Evolutionary conservation across 2,888 invertebrate genomes (phyloP), one percentile per base, ranked within the genome.

Genomic region (Andrena marginata): DNA sequence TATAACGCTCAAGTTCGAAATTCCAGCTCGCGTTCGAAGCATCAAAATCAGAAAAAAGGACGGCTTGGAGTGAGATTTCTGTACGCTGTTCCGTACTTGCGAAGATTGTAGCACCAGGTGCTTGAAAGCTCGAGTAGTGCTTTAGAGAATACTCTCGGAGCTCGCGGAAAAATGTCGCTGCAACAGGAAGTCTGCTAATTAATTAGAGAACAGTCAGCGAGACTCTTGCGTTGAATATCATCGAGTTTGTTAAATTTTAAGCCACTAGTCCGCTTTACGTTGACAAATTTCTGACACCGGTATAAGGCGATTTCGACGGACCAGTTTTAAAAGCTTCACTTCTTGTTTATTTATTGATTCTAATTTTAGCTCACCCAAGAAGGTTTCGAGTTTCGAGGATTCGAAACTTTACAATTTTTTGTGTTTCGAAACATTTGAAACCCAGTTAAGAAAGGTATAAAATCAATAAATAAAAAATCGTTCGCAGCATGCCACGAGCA

Each of bases 121-220:
- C 74, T 77, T 71, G 62, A 84, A 72, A 80, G 65, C 33, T 75
- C 65, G 23, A 84, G 84, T 54, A 76, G 49, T 26, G 62, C 13
- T 76, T 76, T 62, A 60, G 68, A 84, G 81, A 60, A 78, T 68
- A 48, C 73, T 35, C 81, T 82, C 54, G 67, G 60, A 65, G 7
- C 33, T n/a, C 63, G 13, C 62, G 67, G 71, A 75, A 79, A 81
- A 87, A 73, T 67, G 68, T 65, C 76, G 70, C 74, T 20, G 48
- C 49, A 71, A 65, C 77, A 48, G 73, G 33, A 65, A 60, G 77
- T 77, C 54, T 59, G 65, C 85, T 87, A 87, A 87, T 87, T 87
- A 81, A 65, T 87, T 87, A 81, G 71, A 54, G 81, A 74, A 78
- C 82, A 59, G 59, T 77, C 35, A 54, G 56, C 31, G 59, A 63